Evolutionary conservation across 2,113 vertebrate species (phyloP).

Genomic region (Catharus bicknelli): DNA sequence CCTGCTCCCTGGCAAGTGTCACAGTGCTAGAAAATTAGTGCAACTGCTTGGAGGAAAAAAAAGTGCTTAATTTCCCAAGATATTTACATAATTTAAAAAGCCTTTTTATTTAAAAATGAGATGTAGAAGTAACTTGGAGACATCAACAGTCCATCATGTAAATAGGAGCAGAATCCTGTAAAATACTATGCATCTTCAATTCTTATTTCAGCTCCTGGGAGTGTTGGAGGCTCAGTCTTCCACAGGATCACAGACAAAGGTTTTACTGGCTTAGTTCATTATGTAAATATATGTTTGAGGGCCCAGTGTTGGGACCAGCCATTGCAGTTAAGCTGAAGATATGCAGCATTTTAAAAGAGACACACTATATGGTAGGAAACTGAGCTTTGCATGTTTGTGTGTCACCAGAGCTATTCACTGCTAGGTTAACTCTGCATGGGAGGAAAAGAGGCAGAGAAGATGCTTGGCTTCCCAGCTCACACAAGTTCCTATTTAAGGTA

Average conservation of each 20-base stretch:
- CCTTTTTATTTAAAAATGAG: conserved; percentile 22
- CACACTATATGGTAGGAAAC: background rate
- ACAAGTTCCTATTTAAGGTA: background rate
- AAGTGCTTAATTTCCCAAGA: conserved; percentile 45
- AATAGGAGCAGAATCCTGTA: background rate
- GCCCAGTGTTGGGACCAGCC: background rate
- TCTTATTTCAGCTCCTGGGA: background rate
- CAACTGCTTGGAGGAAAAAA: background rate
- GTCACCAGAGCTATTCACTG: background rate
- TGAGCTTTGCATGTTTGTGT: background rate
- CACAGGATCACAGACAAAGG: background rate
- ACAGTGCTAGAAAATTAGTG: conserved; percentile 35
- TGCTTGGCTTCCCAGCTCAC: background rate
- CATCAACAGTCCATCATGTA: background rate
- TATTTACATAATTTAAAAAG: conserved; percentile 17
- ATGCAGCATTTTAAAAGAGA: background rate
- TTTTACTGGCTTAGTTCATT: background rate
- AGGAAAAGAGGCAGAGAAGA: background rate
- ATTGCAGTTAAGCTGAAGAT: background rate
- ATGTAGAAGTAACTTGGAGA: background rate
- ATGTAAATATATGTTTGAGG: background rate
- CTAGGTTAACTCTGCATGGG: background rate
- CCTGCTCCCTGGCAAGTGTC: conserved; percentile 46
- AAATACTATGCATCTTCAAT: background rate
- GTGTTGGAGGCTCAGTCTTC: background rate